These are phyloP conservation scores for Bombus waltoni DNA, from an alignment of 1,140 invertebrate genomes.

Conservation along the genomic window DNA sequence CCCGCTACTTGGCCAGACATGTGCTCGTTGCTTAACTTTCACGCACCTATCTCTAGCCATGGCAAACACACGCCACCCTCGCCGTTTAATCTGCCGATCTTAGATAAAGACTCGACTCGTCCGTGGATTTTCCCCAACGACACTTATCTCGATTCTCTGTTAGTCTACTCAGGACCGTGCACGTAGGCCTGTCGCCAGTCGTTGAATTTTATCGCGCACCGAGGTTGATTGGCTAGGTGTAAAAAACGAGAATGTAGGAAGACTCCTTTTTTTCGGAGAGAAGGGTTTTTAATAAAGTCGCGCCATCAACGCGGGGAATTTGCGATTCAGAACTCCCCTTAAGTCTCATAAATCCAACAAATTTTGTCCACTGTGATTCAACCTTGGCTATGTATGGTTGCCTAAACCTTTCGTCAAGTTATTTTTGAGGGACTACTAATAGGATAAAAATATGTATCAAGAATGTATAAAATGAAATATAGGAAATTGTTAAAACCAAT, in stretches of 20 bases:
- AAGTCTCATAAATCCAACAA: neutral
- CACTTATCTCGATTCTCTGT: conserved; percentile 34
- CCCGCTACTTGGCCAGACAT: conserved; percentile 39
- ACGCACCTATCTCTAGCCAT: conserved; percentile 30
- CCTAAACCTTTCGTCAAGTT: neutral
- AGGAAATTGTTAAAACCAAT: too few relatives aligned
- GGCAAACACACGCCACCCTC: conserved; percentile 54
- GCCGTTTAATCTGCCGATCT: conserved; percentile 64
- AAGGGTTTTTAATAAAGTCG: too few relatives aligned
- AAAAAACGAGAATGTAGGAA: neutral
- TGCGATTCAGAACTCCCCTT: too few relatives aligned
- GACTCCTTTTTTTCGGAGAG: too few relatives aligned
- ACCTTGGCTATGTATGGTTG: neutral
- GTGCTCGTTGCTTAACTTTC: conserved; percentile 64
- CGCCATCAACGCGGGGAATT: too few relatives aligned
- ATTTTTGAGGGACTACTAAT: neutral
- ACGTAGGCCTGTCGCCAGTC: too few relatives aligned
- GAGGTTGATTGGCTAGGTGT: neutral
- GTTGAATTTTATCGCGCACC: neutral
- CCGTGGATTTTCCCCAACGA: conserved; percentile 20
- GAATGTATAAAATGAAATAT: neutral
- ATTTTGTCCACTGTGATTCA: neutral
- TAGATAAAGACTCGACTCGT: conserved; percentile 56
- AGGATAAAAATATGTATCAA: too few relatives aligned
- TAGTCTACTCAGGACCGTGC: neutral